phyloP scores from a whole-genome alignment of 2,113 vertebrate species.

The Condylura cristata region DNA sequence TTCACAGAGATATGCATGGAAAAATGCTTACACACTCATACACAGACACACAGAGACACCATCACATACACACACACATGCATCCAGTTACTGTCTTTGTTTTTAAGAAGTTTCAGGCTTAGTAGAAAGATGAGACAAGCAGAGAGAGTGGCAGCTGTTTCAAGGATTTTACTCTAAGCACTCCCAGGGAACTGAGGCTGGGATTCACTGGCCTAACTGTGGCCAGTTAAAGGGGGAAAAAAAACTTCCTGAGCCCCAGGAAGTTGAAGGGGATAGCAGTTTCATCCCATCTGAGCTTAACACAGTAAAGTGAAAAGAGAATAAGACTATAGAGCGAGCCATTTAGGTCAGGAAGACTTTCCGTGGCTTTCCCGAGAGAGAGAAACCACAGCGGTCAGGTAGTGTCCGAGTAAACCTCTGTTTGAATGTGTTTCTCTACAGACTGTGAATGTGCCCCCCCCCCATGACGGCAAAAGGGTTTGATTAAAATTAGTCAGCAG shows the following conservation, averaged over 20 bases:
- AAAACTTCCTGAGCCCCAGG: not conserved
- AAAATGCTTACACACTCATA: too few species aligned
- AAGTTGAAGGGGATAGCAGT: not conserved
- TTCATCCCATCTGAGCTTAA: not conserved
- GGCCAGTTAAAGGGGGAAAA: not conserved
- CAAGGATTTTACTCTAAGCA: not conserved
- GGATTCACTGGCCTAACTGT: too few species aligned
- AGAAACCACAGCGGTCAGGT: not conserved
- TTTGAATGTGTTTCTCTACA: not conserved
- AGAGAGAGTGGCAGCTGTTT: not conserved
- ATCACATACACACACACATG: too few species aligned
- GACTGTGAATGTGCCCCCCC: not conserved
- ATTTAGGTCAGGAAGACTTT: not conserved
- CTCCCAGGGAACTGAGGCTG: not conserved
- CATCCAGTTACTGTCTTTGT: not conserved
- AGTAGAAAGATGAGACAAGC: not conserved
- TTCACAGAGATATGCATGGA: too few species aligned
- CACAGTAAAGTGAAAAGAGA: not conserved
- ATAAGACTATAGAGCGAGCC: not conserved
- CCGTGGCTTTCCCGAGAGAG: not conserved
- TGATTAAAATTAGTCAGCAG: not conserved
- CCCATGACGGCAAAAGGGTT: not conserved
- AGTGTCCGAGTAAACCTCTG: not conserved
- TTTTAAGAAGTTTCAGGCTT: not conserved
- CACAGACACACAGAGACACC: not conserved